Evolutionary conservation across 2,888 invertebrate genomes (phyloP).

Genomic region (Leistus spinibarbis): DNA sequence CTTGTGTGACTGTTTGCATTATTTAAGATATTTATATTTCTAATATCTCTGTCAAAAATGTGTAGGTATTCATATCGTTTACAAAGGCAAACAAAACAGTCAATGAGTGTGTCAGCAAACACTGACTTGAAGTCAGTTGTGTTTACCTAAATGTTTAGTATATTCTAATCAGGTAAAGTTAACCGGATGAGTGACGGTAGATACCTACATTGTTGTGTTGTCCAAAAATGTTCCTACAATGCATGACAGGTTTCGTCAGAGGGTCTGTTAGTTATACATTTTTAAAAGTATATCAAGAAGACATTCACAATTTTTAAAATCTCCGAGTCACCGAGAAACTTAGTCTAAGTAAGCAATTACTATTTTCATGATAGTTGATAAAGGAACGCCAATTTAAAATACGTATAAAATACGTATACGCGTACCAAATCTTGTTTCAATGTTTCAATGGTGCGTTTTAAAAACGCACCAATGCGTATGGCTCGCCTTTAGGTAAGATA

Average conservation of each 20-base stretch:
- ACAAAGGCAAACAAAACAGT: background rate
- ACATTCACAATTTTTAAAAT: no score
- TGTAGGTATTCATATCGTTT: background rate
- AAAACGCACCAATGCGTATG: no score
- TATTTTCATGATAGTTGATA: no score
- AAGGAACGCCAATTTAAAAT: no score
- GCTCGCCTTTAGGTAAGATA: no score
- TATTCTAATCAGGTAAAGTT: conserved; percentile 26
- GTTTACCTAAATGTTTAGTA: conserved; percentile 9
- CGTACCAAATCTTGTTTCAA: no score
- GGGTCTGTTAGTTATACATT: no score
- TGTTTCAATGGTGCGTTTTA: no score
- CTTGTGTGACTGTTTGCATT: background rate
- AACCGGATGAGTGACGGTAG: conserved; percentile 24
- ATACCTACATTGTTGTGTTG: conserved; percentile 30
- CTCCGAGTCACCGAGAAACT: no score
- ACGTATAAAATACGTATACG: no score
- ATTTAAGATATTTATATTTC: background rate
- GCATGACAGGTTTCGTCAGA: background rate
- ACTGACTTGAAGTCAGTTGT: conserved; percentile 7
- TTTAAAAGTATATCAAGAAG: no score
- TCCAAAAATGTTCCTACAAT: conserved; percentile 8
- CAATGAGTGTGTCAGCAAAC: conserved; percentile 27
- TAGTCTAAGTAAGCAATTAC: no score
- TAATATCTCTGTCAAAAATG: background rate